Conservation (phyloP, 2,797 vertebrate species). For the Percopsis omiscomaycus region DNA sequence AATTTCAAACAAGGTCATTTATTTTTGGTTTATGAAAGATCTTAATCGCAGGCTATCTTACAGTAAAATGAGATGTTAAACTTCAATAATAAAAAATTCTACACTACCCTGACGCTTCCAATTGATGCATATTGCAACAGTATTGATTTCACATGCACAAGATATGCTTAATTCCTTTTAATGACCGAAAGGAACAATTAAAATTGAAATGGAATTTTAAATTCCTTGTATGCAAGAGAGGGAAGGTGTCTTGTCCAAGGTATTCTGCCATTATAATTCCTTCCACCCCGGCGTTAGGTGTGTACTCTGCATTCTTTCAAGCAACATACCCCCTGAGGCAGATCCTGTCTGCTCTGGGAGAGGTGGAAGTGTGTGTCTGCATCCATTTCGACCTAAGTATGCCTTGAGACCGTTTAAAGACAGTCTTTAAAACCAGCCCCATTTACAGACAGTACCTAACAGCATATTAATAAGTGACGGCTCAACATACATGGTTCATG, state of each 20-base stretch:
- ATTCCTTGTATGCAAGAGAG: background rate
- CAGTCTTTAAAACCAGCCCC: background rate
- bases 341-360: background rate
- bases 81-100: slow-evolving; percentile 22
- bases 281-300: background rate
- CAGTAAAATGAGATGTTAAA: slow-evolving; percentile 23
- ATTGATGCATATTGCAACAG: slow-evolving; percentile 35
- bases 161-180: slow-evolving; percentile 19
- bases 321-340: slow-evolving; percentile 9
- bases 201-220: background rate
- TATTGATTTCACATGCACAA: background rate
- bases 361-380: background rate
- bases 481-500: background rate
- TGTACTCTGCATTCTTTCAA: slow-evolving; percentile 6
- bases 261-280: background rate
- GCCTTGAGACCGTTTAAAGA: background rate
- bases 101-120: background rate
- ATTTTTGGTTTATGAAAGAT: slow-evolving; percentile 4
- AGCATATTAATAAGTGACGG: background rate
- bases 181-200: slow-evolving; percentile 1
- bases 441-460: background rate
- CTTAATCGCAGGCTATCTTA: background rate
- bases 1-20: slow-evolving; percentile 8
- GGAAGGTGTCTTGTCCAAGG: background rate
- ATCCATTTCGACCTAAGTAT: background rate